Base-by-base conservation (phyloP, 35 echinoderm and acorn worm genomes). In the Ophiothrix spiculata region DNA sequence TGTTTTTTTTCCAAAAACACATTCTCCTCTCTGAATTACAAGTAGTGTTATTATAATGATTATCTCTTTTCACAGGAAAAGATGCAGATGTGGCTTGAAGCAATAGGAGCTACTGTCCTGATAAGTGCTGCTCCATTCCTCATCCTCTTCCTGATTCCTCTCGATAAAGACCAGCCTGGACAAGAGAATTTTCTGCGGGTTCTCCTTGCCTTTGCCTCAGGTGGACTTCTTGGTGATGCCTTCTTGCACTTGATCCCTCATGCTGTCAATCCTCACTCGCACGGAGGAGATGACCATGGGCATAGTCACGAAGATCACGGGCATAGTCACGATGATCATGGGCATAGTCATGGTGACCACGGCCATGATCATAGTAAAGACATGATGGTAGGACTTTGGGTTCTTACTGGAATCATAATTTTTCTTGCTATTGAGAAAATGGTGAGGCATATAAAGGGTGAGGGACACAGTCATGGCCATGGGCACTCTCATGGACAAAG, bases 181-280 rank as follows among this genome's bases (percentile, higher is more conserved):
- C 90, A 97, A 64, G 94, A 93, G 36, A 23, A 79, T 17, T 54
- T 97, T n/a, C 80, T 97, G 38, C 90, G 92, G 56, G 85, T 97
- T 6, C 60, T 97, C 23, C 87, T 97, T 1, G 87, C 83, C 39
- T 97, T 97, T 89, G 94, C 94, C 1, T 97, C 94, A 0, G 94
- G 94, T 56, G 94, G 94, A 35, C 63, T 97, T 15, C 87, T 97
- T 21, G 94, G 94, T 35, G 94, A 97, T 46, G 94, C 94, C 0
- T 97, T 97, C 79, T 60, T 97, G 40, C 94, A 97, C 79, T 76
- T 97, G 19, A 97, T 97, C 38, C 94, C 94, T 33, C 94, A 97
- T 49, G 83, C 94, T 31, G 87, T 97, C 19, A 87, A 83, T 1
- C 94, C 94, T 19, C 94, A 97, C 56, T 74, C 78, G 33, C 85